Conservation (phyloP, 2,888 invertebrate genomes). For the Isoperla grammatica region DNA sequence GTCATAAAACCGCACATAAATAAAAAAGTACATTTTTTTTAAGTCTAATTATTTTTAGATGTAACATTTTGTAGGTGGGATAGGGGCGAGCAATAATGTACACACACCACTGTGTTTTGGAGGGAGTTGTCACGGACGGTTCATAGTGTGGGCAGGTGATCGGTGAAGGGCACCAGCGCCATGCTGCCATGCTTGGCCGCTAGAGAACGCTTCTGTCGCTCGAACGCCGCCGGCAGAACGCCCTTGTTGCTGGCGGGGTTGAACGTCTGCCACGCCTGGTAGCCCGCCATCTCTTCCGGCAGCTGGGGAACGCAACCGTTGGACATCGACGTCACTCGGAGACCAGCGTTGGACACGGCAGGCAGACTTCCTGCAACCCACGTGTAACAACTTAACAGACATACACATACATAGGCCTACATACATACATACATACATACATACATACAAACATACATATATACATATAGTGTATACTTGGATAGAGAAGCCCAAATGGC, state of each 20-base stretch:
- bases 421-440: conserved; percentile 12
- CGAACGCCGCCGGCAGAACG: neutral
- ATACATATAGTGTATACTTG: too few species aligned
- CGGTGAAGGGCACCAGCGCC: neutral
- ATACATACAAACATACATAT: conserved; percentile 24
- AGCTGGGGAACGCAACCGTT: neutral
- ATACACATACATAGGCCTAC: conserved; percentile 13
- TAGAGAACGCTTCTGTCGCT: neutral
- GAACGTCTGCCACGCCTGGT: conserved; percentile 4
- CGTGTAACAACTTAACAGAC: too few species aligned
- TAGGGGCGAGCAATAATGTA: neutral
- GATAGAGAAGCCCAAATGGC: too few species aligned
- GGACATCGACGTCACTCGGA: too few species aligned
- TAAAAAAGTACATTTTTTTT: too few species aligned
- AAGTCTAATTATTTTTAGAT: too few species aligned
- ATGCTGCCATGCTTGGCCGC: neutral
- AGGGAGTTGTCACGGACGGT: neutral
- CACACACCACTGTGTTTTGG: neutral
- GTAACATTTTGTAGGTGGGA: too few species aligned
- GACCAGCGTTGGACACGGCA: too few species aligned
- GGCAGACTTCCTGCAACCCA: too few species aligned
- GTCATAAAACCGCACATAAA: too few species aligned
- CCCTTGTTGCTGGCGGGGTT: neutral
- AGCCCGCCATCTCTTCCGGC: neutral
- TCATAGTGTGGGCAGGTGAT: neutral